Base-by-base conservation (phyloP, 1,140 invertebrate species). In the Cydia splendana region DNA sequence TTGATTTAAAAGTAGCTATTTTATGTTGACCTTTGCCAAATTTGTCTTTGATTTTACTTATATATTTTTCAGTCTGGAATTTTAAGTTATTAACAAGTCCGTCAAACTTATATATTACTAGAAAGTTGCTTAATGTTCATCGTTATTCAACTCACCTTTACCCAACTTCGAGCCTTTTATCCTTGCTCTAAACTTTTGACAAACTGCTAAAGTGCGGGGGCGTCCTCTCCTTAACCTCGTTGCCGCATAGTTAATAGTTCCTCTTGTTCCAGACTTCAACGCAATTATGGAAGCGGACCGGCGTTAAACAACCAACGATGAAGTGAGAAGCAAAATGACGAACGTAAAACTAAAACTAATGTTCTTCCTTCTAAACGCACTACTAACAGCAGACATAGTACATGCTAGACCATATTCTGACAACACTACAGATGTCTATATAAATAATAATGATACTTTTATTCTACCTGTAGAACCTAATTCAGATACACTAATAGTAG, bases 271-370 rank as follows among this genome's bases (percentile, higher is more conserved):
- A 90, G 88, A 84, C 83, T 78, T 45, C 24, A 76, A 65, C 51
- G 18, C 65, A 76, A 76, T 76, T 62, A 79, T 62, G 62, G 15
- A 71, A 65, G 38, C 73, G 69, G 34, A 78, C 28, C n/a, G 84
- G 83, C 80, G 85, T 88, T 75, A 38, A 75, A 69, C n/a, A 69
- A 28, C 24, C 9, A 48, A 38, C 12, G 28, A 42, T 45, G 76
- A 73, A 74, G 24, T 73, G 57, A n/a, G 42, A 79, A 67, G 1
- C 75, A 77, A 86, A 80, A 87, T 87, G 85, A 87, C 85, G 18
- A 85, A 85, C 78, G 82, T 87, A 82, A 92, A 91, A 81, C 87
- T 93, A 88, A 93, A 93, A 85, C 83, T 92, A 34, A 89, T 93
- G 84, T 91, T 90, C 76, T 93, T 85, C 65, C 82, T 93, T 3